These are phyloP conservation scores for Nycticebus coucang DNA, from an alignment of 2,113 vertebrate species.

Conservation along the genomic window DNA sequence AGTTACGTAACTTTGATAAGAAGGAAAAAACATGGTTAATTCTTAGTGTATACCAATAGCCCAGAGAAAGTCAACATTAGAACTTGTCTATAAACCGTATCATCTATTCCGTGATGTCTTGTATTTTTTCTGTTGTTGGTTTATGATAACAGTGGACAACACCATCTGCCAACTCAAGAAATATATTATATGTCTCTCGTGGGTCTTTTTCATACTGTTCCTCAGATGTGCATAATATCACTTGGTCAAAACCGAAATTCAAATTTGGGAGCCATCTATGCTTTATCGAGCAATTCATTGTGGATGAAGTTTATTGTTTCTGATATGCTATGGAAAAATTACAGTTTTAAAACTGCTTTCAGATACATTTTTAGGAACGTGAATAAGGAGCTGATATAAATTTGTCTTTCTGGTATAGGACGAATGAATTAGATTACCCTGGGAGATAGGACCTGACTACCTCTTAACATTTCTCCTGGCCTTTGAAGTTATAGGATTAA, in stretches of 20 bases:
- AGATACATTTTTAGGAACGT: neutral
- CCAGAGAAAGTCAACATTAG: neutral
- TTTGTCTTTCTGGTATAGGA: neutral
- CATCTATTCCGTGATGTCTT: neutral
- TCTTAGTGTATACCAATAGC: neutral
- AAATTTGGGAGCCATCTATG: neutral
- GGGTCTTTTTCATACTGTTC: neutral
- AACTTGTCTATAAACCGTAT: neutral
- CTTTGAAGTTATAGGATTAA: neutral
- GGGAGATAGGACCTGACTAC: neutral
- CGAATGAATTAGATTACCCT: neutral
- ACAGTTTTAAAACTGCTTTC: neutral
- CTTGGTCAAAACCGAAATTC: neutral
- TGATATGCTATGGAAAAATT: neutral
- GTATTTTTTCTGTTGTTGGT: neutral
- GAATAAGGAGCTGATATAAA: conserved; percentile 10
- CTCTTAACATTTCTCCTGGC: neutral
- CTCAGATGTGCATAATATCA: neutral
- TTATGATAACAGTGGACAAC: conserved; percentile 2
- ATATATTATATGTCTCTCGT: neutral
- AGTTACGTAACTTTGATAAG: neutral
- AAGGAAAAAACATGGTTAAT: neutral
- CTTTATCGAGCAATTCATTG: neutral
- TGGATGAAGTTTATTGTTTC: neutral
- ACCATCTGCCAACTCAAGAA: conserved; percentile 15